Evolutionary conservation across 2,888 invertebrate species (phyloP).

Genomic region (Cantharis nigra): DNA sequence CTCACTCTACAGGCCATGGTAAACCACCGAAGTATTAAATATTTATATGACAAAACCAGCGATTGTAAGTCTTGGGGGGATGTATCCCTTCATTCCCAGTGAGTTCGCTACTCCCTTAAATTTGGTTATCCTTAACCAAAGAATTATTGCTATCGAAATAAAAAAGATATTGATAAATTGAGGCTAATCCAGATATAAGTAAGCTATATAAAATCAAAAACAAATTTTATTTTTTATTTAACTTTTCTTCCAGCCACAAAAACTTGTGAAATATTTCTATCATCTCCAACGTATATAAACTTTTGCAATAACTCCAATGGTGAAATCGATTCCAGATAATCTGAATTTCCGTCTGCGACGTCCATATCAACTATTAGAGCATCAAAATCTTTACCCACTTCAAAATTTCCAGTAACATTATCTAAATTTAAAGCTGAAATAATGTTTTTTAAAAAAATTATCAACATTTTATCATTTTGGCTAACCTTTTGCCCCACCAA

Average conservation of each 20-base stretch:
- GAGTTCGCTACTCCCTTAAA: too few relatives aligned
- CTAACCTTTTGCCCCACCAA: slow-evolving; percentile 82
- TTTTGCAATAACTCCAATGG: slow-evolving; percentile 70
- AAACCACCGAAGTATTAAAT: too few relatives aligned
- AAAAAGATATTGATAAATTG: too few relatives aligned
- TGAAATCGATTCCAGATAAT: slow-evolving; percentile 59
- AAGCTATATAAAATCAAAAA: too few relatives aligned
- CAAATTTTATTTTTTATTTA: slow-evolving; percentile 42
- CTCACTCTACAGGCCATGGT: too few relatives aligned
- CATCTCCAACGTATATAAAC: slow-evolving; percentile 80
- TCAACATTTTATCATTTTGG: slow-evolving; percentile 2
- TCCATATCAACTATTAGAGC: slow-evolving; percentile 78
- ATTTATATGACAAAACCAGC: too few relatives aligned
- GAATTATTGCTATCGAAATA: too few relatives aligned
- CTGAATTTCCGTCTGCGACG: slow-evolving; percentile 57
- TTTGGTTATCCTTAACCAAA: too few relatives aligned
- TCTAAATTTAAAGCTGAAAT: slow-evolving; percentile 73
- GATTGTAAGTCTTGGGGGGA: too few relatives aligned
- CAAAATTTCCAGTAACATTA: slow-evolving; percentile 78
- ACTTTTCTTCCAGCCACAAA: slow-evolving; percentile 74
- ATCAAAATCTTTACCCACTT: slow-evolving; percentile 84
- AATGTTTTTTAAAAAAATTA: not conserved
- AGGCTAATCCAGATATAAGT: too few relatives aligned
- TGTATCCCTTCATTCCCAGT: too few relatives aligned
- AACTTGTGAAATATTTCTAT: slow-evolving; percentile 77